Percentiles rank a stretch among this genome's conserved stretches.
These are phyloP conservation scores for Lemur catta DNA, from an alignment of 2,797 vertebrate genomes.

Conservation along the genomic window DNA sequence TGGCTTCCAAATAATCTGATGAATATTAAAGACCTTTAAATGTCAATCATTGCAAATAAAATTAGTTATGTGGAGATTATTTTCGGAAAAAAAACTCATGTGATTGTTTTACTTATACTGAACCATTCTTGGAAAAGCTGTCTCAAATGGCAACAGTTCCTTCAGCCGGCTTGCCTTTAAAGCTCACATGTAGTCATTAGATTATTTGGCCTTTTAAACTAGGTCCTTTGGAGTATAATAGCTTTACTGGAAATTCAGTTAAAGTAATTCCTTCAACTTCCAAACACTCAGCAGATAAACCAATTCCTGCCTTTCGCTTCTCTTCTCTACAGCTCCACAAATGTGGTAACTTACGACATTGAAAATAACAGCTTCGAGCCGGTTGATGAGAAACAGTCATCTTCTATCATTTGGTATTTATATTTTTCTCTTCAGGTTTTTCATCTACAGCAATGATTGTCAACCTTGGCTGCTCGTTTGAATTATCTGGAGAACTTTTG, in stretches of 20 bases:
- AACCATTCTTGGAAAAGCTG: neutral
- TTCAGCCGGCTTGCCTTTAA: neutral
- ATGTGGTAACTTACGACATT: neutral
- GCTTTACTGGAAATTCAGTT: constrained; percentile 46
- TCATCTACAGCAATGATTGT: neutral
- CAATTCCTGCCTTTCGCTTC: neutral
- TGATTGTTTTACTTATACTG: neutral
- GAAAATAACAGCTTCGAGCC: neutral
- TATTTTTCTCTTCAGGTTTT: neutral
- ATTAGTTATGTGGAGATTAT: neutral
- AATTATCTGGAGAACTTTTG: neutral
- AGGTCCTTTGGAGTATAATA: constrained; percentile 10
- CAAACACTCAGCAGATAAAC: neutral
- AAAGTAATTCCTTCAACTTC: constrained; percentile 38
- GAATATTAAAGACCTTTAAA: constrained; percentile 50
- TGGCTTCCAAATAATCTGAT: constrained; percentile 43
- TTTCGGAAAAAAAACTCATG: neutral
- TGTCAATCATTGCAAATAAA: constrained; percentile 44
- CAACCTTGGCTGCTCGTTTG: neutral
- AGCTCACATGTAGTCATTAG: neutral
- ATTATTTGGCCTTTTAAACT: constrained; percentile 24
- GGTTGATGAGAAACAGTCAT: neutral
- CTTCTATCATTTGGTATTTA: neutral
- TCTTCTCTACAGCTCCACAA: neutral
- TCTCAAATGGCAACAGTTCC: neutral